Evolutionary conservation across 2,113 vertebrate genomes (phyloP), one percentile per base, ranked within the genome.

Genomic region (Lepisosteus osseus): DNA sequence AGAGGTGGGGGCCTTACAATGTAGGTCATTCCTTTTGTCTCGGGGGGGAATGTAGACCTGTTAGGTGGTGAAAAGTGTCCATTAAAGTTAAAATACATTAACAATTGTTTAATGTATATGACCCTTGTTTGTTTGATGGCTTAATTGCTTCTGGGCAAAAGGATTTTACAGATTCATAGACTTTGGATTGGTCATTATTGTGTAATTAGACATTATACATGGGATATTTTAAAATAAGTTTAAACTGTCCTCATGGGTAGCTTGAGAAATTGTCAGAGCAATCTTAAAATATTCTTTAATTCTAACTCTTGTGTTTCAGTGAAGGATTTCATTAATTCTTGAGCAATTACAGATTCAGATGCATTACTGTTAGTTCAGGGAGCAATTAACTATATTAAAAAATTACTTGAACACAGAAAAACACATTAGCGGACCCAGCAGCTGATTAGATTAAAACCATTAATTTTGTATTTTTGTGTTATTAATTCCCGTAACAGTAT

Each of bases 251-350:
- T 68, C 65, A 65, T 41, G 54, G 12, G 41, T 13, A 15, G 15
- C 47, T 9, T 6, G 13, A 40, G 67, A 55, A 68, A 68, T 55
- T 68, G 9, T 9, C 29, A 44, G 61, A 15, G 3, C 62, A 3
- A 47, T 43, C 17, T 47, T 17, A 5, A 6, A 61, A 73, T 51
- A 43, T 11, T 43, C 47, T 73, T 13, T 67, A 17, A 55, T 47
- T 29, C 3, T 41, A n/a, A 65, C 56, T 40, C 62, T 45, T 51
- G 42, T 61, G 17, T 75, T 67, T 76, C 15, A 55, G 40, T 59
- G 71, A 61, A 67, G 54, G 74, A 71, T 70, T 54, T 4, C 69
- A 59, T 67, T 72, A 78, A 72, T 72, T 70, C 69, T 72, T 64
- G 17, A 65, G 68, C 61, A 64, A 51, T 55, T 76, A 67, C 43